Percentiles rank a stretch among this genome's conserved stretches.
phyloP scores from a whole-genome alignment of 2,113 vertebrate species.

The Esox niger region DNA sequence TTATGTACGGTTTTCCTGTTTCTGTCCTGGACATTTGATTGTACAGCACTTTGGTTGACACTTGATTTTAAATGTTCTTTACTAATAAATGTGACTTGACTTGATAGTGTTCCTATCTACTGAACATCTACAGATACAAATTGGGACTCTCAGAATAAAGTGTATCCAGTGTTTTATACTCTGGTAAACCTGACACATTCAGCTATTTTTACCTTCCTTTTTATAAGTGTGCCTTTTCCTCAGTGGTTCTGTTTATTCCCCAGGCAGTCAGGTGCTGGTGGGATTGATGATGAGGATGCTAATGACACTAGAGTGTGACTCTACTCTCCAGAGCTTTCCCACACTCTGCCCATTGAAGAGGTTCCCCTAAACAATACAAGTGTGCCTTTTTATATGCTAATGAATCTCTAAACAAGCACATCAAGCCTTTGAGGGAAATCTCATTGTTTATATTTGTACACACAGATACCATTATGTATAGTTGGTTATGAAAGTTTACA shows the following conservation, averaged over 20 bases:
- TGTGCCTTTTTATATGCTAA: slow-evolving; percentile 76
- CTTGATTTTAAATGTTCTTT: too few relatives aligned
- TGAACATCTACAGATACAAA: too few relatives aligned
- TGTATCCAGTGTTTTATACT: neutral
- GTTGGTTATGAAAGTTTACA: too few relatives aligned
- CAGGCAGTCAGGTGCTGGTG: slow-evolving; percentile 42
- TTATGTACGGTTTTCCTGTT: too few relatives aligned
- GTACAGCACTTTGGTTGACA: too few relatives aligned
- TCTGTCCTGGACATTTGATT: too few relatives aligned
- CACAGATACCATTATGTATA: too few relatives aligned
- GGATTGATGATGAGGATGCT: slow-evolving; percentile 53
- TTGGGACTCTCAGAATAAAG: too few relatives aligned
- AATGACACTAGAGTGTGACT: slow-evolving; percentile 69
- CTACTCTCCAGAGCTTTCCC: slow-evolving; percentile 66
- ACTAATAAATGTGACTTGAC: too few relatives aligned
- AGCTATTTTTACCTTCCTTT: slow-evolving; percentile 9
- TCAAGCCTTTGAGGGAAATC: slow-evolving; percentile 26
- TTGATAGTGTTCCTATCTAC: too few relatives aligned
- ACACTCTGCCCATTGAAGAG: slow-evolving; percentile 63
- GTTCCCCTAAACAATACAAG: slow-evolving; percentile 59
- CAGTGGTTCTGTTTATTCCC: neutral
- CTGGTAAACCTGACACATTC: neutral
- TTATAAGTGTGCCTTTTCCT: slow-evolving; percentile 63
- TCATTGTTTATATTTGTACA: too few relatives aligned
- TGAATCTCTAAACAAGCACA: slow-evolving; percentile 42